Percentiles rank a stretch among this genome's conserved stretches.
Evolutionary conservation across 2,888 invertebrate species (phyloP).

Genomic region (Empis livida): DNA sequence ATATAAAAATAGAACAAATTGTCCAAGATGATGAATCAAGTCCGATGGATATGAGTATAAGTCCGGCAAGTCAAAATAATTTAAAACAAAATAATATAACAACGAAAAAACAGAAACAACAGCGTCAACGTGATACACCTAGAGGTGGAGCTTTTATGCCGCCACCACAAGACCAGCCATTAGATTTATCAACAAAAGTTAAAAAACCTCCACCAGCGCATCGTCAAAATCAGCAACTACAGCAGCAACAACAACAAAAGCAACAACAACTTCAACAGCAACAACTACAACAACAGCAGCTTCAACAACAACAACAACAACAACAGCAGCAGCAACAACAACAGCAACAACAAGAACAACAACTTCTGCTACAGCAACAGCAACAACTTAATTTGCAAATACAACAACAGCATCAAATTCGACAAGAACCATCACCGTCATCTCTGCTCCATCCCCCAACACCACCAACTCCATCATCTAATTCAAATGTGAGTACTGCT

Average conservation of each 20-base stretch:
- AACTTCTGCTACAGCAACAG: slow-evolving; percentile 7
- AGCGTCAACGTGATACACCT: slow-evolving; percentile 5
- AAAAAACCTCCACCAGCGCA: slow-evolving; percentile 8
- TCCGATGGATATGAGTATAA: slow-evolving; percentile 16
- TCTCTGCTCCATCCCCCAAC: slow-evolving; percentile 16
- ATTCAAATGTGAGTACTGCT: slow-evolving; percentile 25
- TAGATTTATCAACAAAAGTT: slow-evolving; percentile 66
- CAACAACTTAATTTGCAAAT: slow-evolving; percentile 14
- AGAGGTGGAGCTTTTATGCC: slow-evolving; percentile 24
- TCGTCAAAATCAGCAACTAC: slow-evolving; percentile 22
- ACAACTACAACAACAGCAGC: slow-evolving; percentile 24
- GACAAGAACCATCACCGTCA: slow-evolving; percentile 16
- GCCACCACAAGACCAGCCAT: slow-evolving; percentile 66
- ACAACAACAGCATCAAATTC: slow-evolving; percentile 16
- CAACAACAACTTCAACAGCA: slow-evolving; percentile 25
- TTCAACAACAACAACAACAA: slow-evolving; percentile 21
- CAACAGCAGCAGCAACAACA: slow-evolving; percentile 2
- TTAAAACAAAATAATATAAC: slow-evolving; percentile 19
- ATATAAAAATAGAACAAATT: neutral
- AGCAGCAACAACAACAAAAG: slow-evolving; percentile 21
- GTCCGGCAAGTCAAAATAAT: slow-evolving; percentile 28
- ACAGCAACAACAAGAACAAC: slow-evolving; percentile 4
- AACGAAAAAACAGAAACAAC: slow-evolving; percentile 13
- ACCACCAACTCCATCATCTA: slow-evolving; percentile 13
- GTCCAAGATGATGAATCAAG: slow-evolving; percentile 15